phyloP scores from a whole-genome alignment of 2,888 invertebrate genomes.

The Diploptera punctata region DNA sequence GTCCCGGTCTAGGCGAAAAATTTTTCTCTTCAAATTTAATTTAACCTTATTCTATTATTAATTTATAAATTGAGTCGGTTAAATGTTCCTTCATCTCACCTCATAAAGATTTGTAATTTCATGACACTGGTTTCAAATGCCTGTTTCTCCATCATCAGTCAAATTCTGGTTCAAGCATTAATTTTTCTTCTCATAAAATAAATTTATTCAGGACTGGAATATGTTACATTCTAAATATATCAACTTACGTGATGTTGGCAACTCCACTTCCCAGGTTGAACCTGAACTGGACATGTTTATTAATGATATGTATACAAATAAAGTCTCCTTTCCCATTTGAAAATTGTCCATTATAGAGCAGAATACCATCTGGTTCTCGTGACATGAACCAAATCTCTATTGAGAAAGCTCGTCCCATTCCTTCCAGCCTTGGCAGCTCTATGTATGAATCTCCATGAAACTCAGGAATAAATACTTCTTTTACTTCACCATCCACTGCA shows the following conservation, averaged over 20 bases:
- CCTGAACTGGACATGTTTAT: slow-evolving; percentile 82
- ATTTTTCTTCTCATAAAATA: too few relatives aligned
- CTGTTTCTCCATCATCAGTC: too few relatives aligned
- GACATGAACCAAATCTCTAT: slow-evolving; percentile 87
- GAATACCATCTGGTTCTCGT: slow-evolving; percentile 75
- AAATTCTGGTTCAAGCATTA: too few relatives aligned
- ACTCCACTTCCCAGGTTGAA: slow-evolving; percentile 91
- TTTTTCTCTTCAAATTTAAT: too few relatives aligned
- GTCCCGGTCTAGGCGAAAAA: too few relatives aligned
- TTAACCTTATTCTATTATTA: too few relatives aligned
- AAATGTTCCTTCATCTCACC: too few relatives aligned
- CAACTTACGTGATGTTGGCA: slow-evolving; percentile 74
- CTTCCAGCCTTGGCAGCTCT: slow-evolving; percentile 75
- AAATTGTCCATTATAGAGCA: slow-evolving; percentile 84
- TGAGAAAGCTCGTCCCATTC: slow-evolving; percentile 74
- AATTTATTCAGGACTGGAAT: too few relatives aligned
- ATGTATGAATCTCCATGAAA: slow-evolving; percentile 74
- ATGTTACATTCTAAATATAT: too few relatives aligned
- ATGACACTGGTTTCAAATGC: too few relatives aligned
- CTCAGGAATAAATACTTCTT: slow-evolving; percentile 69
- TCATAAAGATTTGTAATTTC: too few relatives aligned
- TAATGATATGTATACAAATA: slow-evolving; percentile 79
- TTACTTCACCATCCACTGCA: slow-evolving; percentile 57
- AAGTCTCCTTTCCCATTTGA: slow-evolving; percentile 79
- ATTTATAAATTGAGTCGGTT: too few relatives aligned